These are phyloP conservation scores for Sminthurides aquaticus DNA, from an alignment of 2,888 invertebrate species.

Conservation along the genomic window DNA sequence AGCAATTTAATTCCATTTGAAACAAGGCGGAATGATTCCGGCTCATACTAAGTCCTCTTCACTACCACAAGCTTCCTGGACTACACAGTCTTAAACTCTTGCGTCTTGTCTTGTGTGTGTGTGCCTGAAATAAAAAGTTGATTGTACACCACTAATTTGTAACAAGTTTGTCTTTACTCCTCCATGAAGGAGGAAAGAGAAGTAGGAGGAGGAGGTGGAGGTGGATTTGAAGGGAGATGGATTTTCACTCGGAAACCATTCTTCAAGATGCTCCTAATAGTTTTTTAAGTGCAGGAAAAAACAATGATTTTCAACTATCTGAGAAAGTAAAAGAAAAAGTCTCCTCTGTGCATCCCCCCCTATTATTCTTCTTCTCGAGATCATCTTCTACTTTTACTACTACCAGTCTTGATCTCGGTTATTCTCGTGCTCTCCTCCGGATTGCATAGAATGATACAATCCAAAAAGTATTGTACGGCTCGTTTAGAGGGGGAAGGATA, in stretches of 20 bases:
- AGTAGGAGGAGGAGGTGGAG: background rate
- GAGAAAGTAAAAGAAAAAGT: no score
- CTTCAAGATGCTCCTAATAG: background rate
- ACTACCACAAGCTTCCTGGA: background rate
- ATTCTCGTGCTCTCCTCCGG: no score
- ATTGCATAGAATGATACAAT: no score
- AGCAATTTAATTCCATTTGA: slow-evolving; percentile 22
- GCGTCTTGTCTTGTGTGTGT: background rate
- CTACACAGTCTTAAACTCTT: background rate
- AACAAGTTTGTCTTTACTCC: slow-evolving; percentile 6
- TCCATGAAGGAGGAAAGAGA: background rate
- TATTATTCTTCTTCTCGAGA: no score
- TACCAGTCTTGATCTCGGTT: no score
- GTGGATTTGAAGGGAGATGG: background rate
- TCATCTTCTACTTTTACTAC: no score
- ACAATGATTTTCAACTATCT: no score
- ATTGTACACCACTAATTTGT: slow-evolving; percentile 2
- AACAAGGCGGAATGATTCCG: no score
- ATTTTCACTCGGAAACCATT: background rate
- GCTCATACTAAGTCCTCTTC: background rate
- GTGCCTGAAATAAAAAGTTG: background rate
- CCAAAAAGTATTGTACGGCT: no score
- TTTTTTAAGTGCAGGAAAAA: background rate
- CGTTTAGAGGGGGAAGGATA: no score
- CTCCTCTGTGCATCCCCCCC: no score